phyloP scores from a whole-genome alignment of 2,888 invertebrate species.

The Clunio marinus region DNA sequence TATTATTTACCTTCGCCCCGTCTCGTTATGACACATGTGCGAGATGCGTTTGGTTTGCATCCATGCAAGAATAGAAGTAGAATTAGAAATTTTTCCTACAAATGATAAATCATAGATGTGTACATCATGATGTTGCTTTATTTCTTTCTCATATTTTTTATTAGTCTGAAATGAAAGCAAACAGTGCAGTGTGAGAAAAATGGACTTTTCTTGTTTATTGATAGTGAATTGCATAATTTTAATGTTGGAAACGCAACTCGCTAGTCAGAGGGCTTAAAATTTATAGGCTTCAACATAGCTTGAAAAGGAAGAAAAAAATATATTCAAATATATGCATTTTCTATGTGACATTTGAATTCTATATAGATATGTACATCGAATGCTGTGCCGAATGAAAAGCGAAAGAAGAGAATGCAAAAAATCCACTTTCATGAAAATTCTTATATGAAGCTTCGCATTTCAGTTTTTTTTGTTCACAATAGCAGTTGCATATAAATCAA shows the following conservation, averaged over 20 bases:
- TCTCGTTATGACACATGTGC: not conserved
- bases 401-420: not conserved
- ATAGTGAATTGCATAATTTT: not conserved
- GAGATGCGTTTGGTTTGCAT: not conserved
- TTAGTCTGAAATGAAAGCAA: not conserved
- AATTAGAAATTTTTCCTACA: not conserved
- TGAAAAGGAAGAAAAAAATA: no score
- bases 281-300: not conserved
- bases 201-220: not conserved
- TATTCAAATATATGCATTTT: no score
- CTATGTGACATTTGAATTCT: not conserved
- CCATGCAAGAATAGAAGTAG: no score
- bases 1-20: not conserved
- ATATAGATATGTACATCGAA: no score
- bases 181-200: not conserved
- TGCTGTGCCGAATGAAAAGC: not conserved
- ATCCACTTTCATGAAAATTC: not conserved
- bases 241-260: not conserved
- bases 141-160: not conserved
- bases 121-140: no score
- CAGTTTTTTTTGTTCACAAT: slow-evolving; percentile 2
- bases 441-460: not conserved
- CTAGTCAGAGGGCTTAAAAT: slow-evolving; percentile 10
- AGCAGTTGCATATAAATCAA: slow-evolving; percentile 36
- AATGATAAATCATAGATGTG: not conserved